These are phyloP conservation scores for Chiloscyllium plagiosum DNA, from an alignment of 2,113 vertebrate genomes.

Conservation along the genomic window DNA sequence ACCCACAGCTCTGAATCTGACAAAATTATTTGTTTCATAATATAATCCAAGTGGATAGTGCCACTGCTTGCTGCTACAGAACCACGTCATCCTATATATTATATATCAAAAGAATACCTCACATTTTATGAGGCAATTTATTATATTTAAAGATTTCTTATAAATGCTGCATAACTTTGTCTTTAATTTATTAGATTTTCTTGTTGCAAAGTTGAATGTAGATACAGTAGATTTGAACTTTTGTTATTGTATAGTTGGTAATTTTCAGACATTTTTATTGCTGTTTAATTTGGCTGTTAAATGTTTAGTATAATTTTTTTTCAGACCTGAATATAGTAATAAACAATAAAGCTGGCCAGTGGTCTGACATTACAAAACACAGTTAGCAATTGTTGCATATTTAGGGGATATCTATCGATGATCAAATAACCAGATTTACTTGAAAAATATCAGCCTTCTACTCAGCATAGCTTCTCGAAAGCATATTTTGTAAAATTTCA, in stretches of 20 bases:
- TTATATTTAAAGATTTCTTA: conserved; percentile 35
- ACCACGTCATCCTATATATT: conserved; percentile 12
- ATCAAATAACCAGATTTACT: not conserved
- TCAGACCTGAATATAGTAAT: not conserved
- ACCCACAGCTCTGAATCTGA: conserved; percentile 9
- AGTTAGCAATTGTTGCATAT: not conserved
- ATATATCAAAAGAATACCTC: conserved; percentile 33
- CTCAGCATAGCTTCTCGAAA: not conserved
- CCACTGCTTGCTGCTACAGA: conserved; percentile 48
- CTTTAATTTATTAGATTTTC: conserved; percentile 36
- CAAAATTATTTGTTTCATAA: conserved; percentile 16
- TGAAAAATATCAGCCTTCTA: not conserved
- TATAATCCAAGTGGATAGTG: conserved; percentile 39
- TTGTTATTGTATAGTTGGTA: conserved; percentile 35
- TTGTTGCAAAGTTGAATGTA: conserved; percentile 26
- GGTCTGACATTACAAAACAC: not conserved
- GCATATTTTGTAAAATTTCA: not conserved
- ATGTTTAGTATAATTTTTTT: conserved; percentile 3
- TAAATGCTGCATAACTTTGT: conserved; percentile 25
- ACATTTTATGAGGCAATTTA: conserved; percentile 27
- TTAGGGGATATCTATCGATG: not conserved
- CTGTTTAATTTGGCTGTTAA: conserved; percentile 10
- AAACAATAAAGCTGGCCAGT: not conserved
- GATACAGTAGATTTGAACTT: conserved; percentile 22
- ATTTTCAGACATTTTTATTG: conserved; percentile 28